Conservation (phyloP, 2,113 vertebrate species). For the Pyxicephalus adspersus region DNA sequence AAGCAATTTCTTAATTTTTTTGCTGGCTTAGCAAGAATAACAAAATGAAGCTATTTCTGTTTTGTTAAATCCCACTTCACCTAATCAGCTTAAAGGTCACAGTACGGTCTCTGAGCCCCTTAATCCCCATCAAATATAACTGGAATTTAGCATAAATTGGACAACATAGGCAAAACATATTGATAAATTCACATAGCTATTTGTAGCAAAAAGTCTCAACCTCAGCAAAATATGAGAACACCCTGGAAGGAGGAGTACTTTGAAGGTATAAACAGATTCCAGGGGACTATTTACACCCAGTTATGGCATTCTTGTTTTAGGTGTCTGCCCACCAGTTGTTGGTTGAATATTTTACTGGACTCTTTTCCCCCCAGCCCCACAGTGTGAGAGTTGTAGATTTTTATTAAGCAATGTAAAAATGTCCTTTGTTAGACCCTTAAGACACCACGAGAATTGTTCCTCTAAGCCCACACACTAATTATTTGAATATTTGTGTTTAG, state of each 20-base stretch:
- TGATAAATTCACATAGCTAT: constrained; percentile 4
- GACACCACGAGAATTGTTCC: background rate
- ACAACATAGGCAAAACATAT: background rate
- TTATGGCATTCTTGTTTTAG: too few relatives aligned
- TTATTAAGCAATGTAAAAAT: constrained; percentile 1
- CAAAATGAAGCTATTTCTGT: constrained; percentile 58
- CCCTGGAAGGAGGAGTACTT: background rate
- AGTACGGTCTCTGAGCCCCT: constrained; percentile 48
- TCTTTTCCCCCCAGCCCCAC: background rate
- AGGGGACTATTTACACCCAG: too few relatives aligned
- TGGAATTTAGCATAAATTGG: constrained; percentile 46
- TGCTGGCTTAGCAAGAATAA: constrained; percentile 57
- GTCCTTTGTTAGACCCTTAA: background rate
- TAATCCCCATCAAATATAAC: constrained; percentile 61
- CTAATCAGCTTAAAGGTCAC: constrained; percentile 55
- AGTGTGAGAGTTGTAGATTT: background rate
- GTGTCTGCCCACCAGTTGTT: too few relatives aligned
- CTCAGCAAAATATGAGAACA: constrained; percentile 2
- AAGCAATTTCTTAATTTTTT: constrained; percentile 57
- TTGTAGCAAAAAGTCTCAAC: background rate
- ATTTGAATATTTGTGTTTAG: constrained; percentile 31
- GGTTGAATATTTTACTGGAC: too few relatives aligned
- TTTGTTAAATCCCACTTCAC: constrained; percentile 25
- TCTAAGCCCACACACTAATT: constrained; percentile 13
- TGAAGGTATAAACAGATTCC: background rate